Evolutionary conservation across 2,888 invertebrate genomes (phyloP), one percentile per base, ranked within the genome.

Genomic region (Onthophagus sagittarius): DNA sequence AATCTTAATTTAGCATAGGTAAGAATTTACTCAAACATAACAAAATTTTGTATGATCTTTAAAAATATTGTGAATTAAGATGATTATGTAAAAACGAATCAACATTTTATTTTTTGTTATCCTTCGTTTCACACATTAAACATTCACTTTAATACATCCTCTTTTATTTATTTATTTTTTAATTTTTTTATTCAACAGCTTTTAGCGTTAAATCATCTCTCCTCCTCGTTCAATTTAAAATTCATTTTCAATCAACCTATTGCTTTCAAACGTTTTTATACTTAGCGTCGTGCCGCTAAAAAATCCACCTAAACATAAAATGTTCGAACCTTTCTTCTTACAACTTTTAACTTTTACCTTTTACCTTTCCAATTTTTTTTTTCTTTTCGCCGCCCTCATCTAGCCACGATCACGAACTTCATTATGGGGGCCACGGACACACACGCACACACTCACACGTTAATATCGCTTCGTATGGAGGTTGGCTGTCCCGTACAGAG

Each of bases 401-500:
- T 67, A 67, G 67, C n/a, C 23, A 67, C 32, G 67, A 67, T 67
- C 67, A 67, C 67, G 67, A 67, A 67, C 9, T 67, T 67, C 67
- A 67, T 67, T 67, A 67, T 32, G 31, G 67, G 23, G 67, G 39
- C 67, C 15, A 32, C 23, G 67, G 67, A 11, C 39, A 53, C 11
- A 23, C 23, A 23, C 39, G 5, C 39, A 53, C 39, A 53, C 39
- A 11, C 39, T 4, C 39, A 53, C 39, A 23, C 23, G 23, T 23
- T 23, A 23, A 23, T 23, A 23, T 23, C 23, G 23, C 23, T 64
- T 9, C 67, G 67, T 67, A 67, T 67, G 23, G 67, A 67, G 67
- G 67, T 32, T 67, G 67, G 67, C 67, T 67, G 67, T 67, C 67
- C 67, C 67, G 67, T 31, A 67, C 67, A 67, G 67, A 23, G 67